These are phyloP conservation scores for Lasioglossum marginatum DNA, from an alignment of 2,888 invertebrate genomes.

Conservation along the genomic window DNA sequence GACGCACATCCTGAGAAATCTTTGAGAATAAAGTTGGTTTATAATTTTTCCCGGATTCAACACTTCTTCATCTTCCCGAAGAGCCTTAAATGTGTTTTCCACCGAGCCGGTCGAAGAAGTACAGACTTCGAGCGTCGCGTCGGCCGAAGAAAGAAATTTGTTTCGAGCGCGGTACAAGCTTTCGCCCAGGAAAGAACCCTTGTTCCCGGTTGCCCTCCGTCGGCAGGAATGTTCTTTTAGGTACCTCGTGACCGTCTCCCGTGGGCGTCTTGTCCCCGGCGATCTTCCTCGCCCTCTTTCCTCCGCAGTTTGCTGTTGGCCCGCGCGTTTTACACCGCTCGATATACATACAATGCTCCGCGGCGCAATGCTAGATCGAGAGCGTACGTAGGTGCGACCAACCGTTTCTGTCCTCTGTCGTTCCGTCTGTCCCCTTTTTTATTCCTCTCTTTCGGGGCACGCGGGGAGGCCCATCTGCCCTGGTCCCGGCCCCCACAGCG, in stretches of 20 bases:
- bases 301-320: slow-evolving; percentile 6
- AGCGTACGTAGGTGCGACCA: slow-evolving; percentile 71
- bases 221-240: slow-evolving; percentile 56
- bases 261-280: neutral
- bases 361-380: slow-evolving; percentile 74
- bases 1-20: no score
- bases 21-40: no score
- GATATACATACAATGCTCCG: slow-evolving; percentile 82
- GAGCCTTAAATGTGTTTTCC: neutral
- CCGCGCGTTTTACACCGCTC: slow-evolving; percentile 54
- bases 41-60: neutral
- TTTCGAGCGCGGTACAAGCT: neutral
- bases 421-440: slow-evolving; percentile 5
- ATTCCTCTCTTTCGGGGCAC: slow-evolving; percentile 37
- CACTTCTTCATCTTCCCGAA: neutral
- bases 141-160: neutral
- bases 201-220: slow-evolving; percentile 1
- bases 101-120: neutral
- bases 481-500: slow-evolving; percentile 16
- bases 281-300: slow-evolving; percentile 12
- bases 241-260: slow-evolving; percentile 46
- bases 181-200: neutral
- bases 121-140: neutral
- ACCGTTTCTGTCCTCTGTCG: slow-evolving; percentile 16
- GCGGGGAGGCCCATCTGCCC: slow-evolving; percentile 21